Base-by-base conservation (phyloP, 2,113 vertebrate genomes). In the Corynorhinus townsendii region DNA sequence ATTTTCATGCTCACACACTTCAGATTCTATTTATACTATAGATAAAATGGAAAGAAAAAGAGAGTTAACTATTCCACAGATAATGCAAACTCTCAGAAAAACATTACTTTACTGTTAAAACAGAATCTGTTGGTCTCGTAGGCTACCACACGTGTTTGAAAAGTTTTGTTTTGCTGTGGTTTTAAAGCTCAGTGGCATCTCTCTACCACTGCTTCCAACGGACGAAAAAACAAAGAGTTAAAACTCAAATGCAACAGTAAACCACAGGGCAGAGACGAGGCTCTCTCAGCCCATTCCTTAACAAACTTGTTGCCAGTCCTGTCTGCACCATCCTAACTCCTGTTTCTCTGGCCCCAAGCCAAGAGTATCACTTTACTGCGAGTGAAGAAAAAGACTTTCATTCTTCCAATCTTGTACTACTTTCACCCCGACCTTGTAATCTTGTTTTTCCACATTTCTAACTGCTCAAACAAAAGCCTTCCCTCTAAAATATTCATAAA, bases 371-470 rank as follows among this genome's bases (percentile, higher is more conserved):
- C 94, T 98, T 98, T 98, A 98, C 98, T 95, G 89, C 92, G 56
- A 95, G 97, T 97, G 97, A 98, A 97, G 97, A 98, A 98, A 97
- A 97, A 97, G 95, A 96, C 95, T 97, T 98, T 98, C 89, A 94
- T 98, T 96, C 95, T 95, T 94, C 96, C 89, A 93, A 83, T 96
- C 96, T 93, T 95, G 93, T 96, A 95, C 84, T 89, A 71, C 97
- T 97, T 98, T 98, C 97, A 98, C 97, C 97, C 92, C 79, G 93
- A 97, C 86, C 96, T 96, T 97, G 95, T 95, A 97, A 97, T 98
- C 95, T 98, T 98, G 98, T 98, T 98, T 98, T 98, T 98, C 97
- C 97, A 98, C 98, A 98, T 98, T 98, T 98, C 97, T 97, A 97
- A 97, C 97, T 96, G 94, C 95, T 96, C 94, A 95, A 97, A 98